phyloP scores from a whole-genome alignment of 2,113 vertebrate genomes.

The Puntigrus tetrazona region DNA sequence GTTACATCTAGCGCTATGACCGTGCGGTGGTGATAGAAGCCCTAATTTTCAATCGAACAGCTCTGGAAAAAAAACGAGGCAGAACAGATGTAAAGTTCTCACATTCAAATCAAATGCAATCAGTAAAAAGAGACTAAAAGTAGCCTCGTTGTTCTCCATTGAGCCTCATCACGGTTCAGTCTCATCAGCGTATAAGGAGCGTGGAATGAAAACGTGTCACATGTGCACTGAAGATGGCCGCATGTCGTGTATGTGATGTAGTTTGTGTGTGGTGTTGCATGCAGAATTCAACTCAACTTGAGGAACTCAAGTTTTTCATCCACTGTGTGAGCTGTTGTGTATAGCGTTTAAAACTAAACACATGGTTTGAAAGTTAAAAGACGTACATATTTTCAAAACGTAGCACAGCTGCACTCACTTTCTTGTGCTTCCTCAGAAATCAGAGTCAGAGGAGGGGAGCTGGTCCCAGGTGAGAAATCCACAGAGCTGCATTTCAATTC shows the following conservation, averaged over 20 bases:
- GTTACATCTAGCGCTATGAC: neutral
- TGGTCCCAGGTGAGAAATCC: conserved; percentile 91
- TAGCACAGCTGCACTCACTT: neutral
- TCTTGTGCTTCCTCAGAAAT: conserved; percentile 76
- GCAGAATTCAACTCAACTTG: no score
- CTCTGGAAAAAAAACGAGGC: neutral
- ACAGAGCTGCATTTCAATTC: neutral
- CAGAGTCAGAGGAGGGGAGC: conserved; percentile 93
- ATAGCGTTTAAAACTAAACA: no score
- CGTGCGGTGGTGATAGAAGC: neutral
- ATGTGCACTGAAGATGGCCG: neutral
- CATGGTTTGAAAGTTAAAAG: neutral
- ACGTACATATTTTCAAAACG: neutral
- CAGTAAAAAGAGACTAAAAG: conserved; percentile 3
- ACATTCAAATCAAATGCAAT: conserved; percentile 32
- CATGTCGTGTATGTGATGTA: neutral
- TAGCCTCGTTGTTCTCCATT: neutral
- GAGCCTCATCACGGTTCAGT: neutral
- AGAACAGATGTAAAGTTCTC: neutral
- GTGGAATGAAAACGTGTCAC: neutral
- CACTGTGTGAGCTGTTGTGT: neutral
- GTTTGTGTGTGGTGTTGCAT: neutral
- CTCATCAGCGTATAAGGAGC: neutral
- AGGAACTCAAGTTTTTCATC: neutral
- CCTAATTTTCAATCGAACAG: neutral